Evolutionary conservation across 2,113 vertebrate genomes (phyloP), one percentile per base, ranked within the genome.

Genomic region (Corythornis cristatus): DNA sequence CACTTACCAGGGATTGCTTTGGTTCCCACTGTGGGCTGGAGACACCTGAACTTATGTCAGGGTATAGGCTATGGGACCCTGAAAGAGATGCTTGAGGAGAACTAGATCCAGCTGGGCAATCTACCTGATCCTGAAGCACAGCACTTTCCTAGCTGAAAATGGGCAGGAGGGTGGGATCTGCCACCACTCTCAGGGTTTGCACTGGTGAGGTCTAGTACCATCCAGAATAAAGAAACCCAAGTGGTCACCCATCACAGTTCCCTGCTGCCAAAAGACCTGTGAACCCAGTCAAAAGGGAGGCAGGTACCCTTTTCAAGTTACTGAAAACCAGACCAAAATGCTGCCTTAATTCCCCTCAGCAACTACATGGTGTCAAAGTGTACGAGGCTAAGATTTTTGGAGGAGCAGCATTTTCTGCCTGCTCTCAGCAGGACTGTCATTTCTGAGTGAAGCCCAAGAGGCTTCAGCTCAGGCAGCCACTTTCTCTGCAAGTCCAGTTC

Each of bases 401-500:
- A 66, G 83, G 4, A 83, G 57, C 40, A 72, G 40, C 8, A 4
- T 75, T 92, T 93, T 77, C 88, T 92, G 68, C 51, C 56, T 3
- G 1, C 29, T 73, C 79, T 26, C 65, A 93, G 61, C 26, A 11
- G 57, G 86, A 54, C 45, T 76, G 64, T 48, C 77, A n/a, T 17
- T 67, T 46, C 31, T 61, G 43, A 74, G 70, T 0, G 50, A 81
- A 88, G 72, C 61, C 33, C 70, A 67, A 48, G 65, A 73, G 56
- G 43, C 54, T 85, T 22, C 62, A 76, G 67, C 66, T 73, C 76
- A 28, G n/a, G 75, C 66, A 88, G 83, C 90, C 92, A 89, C 66
- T 60, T 67, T 90, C 85, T 87, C 93, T 74, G 60, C 65, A 67
- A 83, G 68, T 86, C 66, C 87, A 35, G 46, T 84, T 93, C 93